Conservation (phyloP, 2,888 invertebrate genomes). For the Entomobrya multifasciata region DNA sequence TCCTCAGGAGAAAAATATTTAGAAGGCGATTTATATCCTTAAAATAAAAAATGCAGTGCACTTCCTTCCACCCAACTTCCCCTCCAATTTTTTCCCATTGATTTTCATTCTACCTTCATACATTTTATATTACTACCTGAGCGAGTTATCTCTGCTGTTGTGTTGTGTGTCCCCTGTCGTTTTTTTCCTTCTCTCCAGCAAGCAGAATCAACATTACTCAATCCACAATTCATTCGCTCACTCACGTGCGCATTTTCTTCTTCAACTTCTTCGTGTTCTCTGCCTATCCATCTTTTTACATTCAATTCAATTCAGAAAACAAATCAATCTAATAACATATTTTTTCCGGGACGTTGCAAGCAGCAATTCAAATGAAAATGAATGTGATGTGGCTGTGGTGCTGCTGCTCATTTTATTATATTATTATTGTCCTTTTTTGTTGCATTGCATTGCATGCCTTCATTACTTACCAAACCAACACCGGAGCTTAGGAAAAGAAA, state of each 20-base stretch:
- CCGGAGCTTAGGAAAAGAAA: background rate
- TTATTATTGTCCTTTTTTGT: background rate
- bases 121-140: constrained; percentile 57
- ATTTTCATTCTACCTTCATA: background rate
- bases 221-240: background rate
- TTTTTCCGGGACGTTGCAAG: background rate
- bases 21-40: background rate
- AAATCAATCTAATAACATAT: constrained; percentile 58
- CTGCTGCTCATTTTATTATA: background rate
- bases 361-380: too few species aligned
- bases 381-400: background rate
- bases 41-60: constrained; percentile 1
- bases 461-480: background rate
- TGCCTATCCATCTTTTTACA: constrained; percentile 54
- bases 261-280: constrained; percentile 40
- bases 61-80: background rate
- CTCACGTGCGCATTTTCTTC: background rate
- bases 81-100: background rate
- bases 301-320: background rate
- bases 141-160: constrained; percentile 3
- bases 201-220: too few species aligned
- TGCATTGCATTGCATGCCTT: background rate
- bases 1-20: background rate
- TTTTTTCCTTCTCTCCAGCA: background rate
- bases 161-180: constrained; percentile 42